Conservation (phyloP, 2,797 vertebrate species). For the Loriculus beryllinus region DNA sequence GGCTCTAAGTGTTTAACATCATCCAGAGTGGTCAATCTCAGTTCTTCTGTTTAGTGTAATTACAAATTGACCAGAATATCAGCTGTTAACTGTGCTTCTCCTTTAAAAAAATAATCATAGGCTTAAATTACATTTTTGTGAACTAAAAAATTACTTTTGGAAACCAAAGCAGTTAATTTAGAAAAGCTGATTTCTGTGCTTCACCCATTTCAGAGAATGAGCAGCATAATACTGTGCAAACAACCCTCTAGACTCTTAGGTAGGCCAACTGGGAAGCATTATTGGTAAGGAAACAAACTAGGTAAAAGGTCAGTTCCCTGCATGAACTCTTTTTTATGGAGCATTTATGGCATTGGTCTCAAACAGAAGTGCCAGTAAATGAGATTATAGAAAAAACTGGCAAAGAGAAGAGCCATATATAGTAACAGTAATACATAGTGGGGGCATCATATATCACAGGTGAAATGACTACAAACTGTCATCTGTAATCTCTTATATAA, state of each 20-base stretch:
- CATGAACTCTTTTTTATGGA: background rate
- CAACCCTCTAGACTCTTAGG: fast-evolving
- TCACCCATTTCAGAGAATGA: background rate
- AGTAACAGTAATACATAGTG: background rate
- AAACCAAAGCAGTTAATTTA: background rate
- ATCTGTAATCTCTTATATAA: background rate
- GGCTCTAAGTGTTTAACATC: background rate
- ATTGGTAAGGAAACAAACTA: background rate
- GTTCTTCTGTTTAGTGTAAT: background rate
- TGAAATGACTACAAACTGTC: background rate
- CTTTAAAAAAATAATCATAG: background rate
- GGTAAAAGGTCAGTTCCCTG: background rate
- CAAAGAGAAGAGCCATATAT: background rate
- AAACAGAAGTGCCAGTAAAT: background rate
- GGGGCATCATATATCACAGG: background rate
- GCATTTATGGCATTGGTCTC: background rate
- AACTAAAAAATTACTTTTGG: background rate
- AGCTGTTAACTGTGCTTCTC: background rate
- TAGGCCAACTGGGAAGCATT: background rate
- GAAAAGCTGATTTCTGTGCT: background rate
- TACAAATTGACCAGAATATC: background rate
- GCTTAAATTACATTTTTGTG: background rate
- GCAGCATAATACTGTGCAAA: background rate
- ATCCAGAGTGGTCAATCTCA: background rate
- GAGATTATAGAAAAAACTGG: background rate